Conservation (phyloP, 2,113 vertebrate genomes). For the Alethe castanea region DNA sequence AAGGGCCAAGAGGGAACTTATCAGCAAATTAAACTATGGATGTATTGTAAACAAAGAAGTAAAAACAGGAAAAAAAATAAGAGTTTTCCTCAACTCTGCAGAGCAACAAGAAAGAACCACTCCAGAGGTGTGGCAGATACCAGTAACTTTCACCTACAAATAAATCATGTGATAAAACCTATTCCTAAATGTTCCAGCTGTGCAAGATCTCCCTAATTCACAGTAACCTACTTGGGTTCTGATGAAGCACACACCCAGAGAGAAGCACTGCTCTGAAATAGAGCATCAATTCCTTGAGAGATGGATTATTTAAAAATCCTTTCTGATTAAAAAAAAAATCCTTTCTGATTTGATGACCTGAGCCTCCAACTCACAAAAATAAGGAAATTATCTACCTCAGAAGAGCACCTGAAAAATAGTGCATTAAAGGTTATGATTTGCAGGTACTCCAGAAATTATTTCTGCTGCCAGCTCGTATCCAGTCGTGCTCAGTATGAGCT, state of each 20-base stretch:
- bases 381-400: not conserved
- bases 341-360: not conserved
- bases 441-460: not conserved
- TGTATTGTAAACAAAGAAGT: not conserved
- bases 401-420: not conserved
- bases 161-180: not conserved
- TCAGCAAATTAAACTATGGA: not conserved
- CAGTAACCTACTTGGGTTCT: not conserved
- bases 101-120: not conserved
- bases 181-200: not conserved
- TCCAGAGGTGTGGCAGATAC: not conserved
- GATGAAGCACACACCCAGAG: not conserved
- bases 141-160: not conserved
- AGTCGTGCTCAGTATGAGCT: not conserved
- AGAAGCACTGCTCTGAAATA: not conserved
- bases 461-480: not conserved
- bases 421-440: not conserved
- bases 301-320: not conserved
- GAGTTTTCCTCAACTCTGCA: not conserved
- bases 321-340: not conserved
- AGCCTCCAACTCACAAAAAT: not conserved
- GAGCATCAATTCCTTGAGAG: not conserved
- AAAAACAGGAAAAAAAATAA: not conserved
- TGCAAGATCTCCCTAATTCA: not conserved
- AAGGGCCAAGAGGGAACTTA: not conserved